phyloP scores from a whole-genome alignment of 2,113 vertebrate genomes.

The Mohoua ochrocephala region DNA sequence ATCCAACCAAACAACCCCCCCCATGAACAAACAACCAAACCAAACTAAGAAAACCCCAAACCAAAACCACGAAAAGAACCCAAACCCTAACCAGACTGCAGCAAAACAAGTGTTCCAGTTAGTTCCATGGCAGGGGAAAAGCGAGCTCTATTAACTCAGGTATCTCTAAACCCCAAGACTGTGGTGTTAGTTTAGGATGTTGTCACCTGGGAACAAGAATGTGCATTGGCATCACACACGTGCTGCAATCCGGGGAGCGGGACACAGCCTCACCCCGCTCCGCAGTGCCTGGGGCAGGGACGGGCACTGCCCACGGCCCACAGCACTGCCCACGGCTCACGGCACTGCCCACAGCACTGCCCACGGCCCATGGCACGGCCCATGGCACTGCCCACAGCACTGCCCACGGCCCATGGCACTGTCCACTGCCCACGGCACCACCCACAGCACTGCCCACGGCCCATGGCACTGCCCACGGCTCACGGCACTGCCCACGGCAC shows the following conservation, averaged over 20 bases:
- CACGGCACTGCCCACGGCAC: too few species aligned
- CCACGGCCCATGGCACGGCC: not conserved
- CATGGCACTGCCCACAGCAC: not conserved
- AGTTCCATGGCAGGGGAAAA: not conserved
- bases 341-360: not conserved
- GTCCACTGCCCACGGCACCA: not conserved
- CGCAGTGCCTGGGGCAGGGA: not conserved
- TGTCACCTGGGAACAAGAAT: not conserved
- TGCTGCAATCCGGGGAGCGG: not conserved
- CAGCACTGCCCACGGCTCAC: not conserved
- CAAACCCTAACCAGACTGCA: not conserved
- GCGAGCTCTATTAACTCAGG: not conserved
- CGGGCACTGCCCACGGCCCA: not conserved
- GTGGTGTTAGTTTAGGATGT: not conserved
- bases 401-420: too few species aligned
- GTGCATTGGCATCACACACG: fast-evolving
- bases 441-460: too few species aligned
- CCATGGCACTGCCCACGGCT: not conserved
- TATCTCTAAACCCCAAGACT: not conserved
- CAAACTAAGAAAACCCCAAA: not conserved
- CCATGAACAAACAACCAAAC: not conserved
- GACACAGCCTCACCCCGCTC: too few species aligned
- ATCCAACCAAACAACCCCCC: fast-evolving
- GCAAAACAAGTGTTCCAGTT: not conserved
- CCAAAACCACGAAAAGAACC: not conserved